Conservation (phyloP, 2,113 vertebrate genomes). For the Forbesichthys papilliferus region DNA sequence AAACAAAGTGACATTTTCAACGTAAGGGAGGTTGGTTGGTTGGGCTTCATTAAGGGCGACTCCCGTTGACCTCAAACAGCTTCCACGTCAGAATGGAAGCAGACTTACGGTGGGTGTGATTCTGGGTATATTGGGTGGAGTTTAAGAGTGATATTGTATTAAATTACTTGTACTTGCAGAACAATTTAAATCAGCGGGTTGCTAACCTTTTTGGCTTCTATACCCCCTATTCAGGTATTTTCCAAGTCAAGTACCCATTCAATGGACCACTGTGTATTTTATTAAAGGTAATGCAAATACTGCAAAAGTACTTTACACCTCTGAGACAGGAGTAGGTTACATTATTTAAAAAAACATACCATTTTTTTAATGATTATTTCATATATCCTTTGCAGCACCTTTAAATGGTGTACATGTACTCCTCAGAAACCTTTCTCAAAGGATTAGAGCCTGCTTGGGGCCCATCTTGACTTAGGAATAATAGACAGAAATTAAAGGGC, state of each 20-base stretch:
- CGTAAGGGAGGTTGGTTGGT: constrained; percentile 27
- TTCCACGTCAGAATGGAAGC: constrained; percentile 19
- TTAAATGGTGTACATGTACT: too few relatives aligned
- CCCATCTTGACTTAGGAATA: too few relatives aligned
- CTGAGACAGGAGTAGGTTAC: too few relatives aligned
- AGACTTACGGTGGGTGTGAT: constrained; percentile 30
- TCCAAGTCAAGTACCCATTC: neutral
- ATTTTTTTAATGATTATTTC: too few relatives aligned
- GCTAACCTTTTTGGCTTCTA: neutral
- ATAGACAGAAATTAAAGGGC: too few relatives aligned
- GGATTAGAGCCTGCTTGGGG: too few relatives aligned
- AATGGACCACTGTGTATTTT: neutral
- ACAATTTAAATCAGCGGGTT: constrained; percentile 43
- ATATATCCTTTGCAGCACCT: too few relatives aligned
- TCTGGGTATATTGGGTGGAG: constrained; percentile 31
- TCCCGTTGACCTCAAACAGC: constrained; percentile 46
- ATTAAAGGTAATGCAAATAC: too few relatives aligned
- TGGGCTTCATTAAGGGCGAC: constrained; percentile 20
- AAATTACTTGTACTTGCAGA: constrained; percentile 45
- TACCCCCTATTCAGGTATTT: neutral
- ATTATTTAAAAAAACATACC: too few relatives aligned
- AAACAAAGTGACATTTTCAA: constrained; percentile 37
- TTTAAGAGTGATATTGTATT: constrained; percentile 34
- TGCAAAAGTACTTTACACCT: too few relatives aligned
- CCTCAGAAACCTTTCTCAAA: too few relatives aligned